Base-by-base conservation (phyloP, 2,888 invertebrate species). In the Agonum fuliginosum region DNA sequence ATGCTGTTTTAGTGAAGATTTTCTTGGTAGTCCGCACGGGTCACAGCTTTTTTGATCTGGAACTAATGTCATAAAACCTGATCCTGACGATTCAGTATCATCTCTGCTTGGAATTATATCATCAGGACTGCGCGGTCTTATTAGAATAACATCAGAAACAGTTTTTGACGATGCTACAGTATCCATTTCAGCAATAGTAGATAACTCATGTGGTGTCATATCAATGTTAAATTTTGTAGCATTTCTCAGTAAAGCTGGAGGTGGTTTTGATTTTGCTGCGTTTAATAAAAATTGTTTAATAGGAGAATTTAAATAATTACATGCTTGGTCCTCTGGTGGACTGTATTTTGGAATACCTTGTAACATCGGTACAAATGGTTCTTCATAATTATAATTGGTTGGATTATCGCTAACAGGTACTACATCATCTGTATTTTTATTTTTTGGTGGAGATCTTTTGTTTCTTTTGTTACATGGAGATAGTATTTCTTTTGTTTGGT, bases 151-250 rank as follows among this genome's bases (percentile, higher is more conserved):
- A 17, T 20, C 51, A 14, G 77, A 75, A 19, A 69, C 22, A 74
- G 43, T 71, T 80, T 80, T 83, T 1, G 83, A 82, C 1, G 85
- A 84, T 2, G 83, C 0, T 71, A 85, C 84, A 78, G 85, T 86
- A 48, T 87, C 87, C 2, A 83, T 84, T 83, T 87, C 87, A 1
- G 81, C 81, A 46, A 87, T 87, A 0, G 86, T 86, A 1, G 87
- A 87, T 69, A 87, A 80, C 81, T 87, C 87, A 78, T 87, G 87
- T 2, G 86, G 86, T 6, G 82, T 82, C 37, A 85, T 83, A 65
- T 85, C 80, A 10, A 81, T 83, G 51, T 85, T 84, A 34, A 83
- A 83, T 67, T 81, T 83, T 3, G 81, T 83, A 20, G 81, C 80
- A 3, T 79, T 80, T 41, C 85, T 78, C 17, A 85, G 84, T 79